Percentiles rank a stretch among this genome's conserved stretches.
These are phyloP conservation scores for Polydrusus tereticollis DNA, from an alignment of 2,888 invertebrate genomes.

Conservation along the genomic window DNA sequence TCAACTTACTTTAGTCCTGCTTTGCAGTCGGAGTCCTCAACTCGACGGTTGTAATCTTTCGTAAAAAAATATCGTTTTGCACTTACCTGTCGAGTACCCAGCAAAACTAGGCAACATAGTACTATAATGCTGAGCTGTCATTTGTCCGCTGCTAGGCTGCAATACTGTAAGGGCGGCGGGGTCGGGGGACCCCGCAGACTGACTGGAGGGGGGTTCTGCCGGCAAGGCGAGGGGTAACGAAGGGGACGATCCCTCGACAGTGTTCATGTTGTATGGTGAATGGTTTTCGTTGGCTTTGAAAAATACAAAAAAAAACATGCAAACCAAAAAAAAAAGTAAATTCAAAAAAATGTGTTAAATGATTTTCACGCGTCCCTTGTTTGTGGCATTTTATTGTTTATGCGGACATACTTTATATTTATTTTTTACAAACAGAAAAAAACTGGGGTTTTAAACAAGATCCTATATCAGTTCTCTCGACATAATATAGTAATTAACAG, in stretches of 20 bases:
- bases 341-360: neutral
- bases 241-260: conserved; percentile 68
- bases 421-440: neutral
- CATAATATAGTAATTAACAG: neutral
- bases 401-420: neutral
- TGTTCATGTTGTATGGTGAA: conserved; percentile 67
- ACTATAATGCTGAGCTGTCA: conserved; percentile 70
- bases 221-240: conserved; percentile 68
- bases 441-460: too few relatives aligned
- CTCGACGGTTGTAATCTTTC: too few relatives aligned
- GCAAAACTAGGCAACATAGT: conserved; percentile 77
- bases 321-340: conserved; percentile 57
- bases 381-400: neutral
- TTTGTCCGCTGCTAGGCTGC: conserved; percentile 69
- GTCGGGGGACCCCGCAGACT: conserved; percentile 69
- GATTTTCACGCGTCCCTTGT: neutral
- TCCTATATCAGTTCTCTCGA: too few relatives aligned
- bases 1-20: too few relatives aligned
- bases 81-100: conserved; percentile 75
- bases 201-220: conserved; percentile 66
- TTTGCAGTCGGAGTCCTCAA: too few relatives aligned
- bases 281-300: conserved; percentile 64
- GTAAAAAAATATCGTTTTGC: neutral
- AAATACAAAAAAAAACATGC: conserved; percentile 60
- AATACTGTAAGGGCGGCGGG: conserved; percentile 69